Percentiles rank a stretch among this genome's conserved stretches.
These are phyloP conservation scores for Gryllus bimaculatus DNA, from an alignment of 1,140 invertebrate genomes.

Conservation along the genomic window DNA sequence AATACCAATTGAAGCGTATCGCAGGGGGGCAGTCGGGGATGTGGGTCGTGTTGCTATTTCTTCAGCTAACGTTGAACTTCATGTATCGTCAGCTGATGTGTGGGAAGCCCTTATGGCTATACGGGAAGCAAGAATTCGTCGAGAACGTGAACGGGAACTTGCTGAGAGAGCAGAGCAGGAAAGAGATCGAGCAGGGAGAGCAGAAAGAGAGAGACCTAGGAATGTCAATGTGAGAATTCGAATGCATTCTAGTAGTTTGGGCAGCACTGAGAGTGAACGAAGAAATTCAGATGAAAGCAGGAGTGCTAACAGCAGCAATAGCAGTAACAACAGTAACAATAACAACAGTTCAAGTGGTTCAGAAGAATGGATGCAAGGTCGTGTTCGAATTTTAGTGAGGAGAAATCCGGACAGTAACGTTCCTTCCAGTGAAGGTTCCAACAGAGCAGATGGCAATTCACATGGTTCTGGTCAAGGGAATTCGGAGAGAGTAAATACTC, in stretches of 20 bases:
- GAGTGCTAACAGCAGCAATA: background rate
- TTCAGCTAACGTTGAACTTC: slow-evolving; percentile 34
- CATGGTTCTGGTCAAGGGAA: background rate
- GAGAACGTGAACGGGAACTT: slow-evolving; percentile 36
- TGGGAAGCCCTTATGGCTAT: slow-evolving; percentile 57
- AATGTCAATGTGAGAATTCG: background rate
- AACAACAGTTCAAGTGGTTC: background rate
- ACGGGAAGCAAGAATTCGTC: slow-evolving; percentile 48
- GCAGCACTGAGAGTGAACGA: background rate
- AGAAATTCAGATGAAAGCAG: background rate
- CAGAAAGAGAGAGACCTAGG: background rate
- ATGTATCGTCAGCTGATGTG: slow-evolving; percentile 45
- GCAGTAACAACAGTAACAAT: background rate
- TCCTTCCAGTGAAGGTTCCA: background rate
- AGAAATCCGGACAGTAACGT: background rate
- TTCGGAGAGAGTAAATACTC: background rate
- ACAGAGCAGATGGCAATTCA: background rate
- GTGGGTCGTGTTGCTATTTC: background rate
- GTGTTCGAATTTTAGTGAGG: background rate
- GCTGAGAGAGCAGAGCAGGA: background rate
- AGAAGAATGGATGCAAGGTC: background rate
- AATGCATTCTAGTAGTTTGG: background rate
- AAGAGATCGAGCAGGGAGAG: background rate
- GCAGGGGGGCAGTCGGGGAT: slow-evolving; percentile 12
- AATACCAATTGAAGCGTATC: background rate